Percentiles rank a stretch among this genome's conserved stretches.
Evolutionary conservation across 2,797 vertebrate genomes (phyloP).

Genomic region (Austrolebias charrua): DNA sequence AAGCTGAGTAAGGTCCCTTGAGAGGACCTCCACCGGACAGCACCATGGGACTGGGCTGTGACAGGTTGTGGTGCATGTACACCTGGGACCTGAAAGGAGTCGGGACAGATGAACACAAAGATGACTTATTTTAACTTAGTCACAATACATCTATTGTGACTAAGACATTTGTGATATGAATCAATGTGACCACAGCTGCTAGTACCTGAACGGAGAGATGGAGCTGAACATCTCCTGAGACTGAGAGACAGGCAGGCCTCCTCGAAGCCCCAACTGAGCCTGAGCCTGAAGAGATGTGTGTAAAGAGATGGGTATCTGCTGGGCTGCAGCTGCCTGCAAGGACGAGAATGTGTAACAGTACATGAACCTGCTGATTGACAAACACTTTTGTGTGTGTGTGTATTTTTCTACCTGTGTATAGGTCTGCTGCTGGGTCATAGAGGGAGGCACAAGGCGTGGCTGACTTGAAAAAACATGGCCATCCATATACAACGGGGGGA

Average conservation of each 20-base stretch:
- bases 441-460: constrained; percentile 92
- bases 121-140: too few relatives aligned
- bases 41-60: constrained; percentile 94
- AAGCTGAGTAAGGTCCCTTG: constrained; percentile 93
- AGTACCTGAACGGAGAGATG: constrained; percentile 93
- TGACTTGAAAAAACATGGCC: constrained; percentile 96
- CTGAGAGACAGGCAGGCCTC: constrained; percentile 95
- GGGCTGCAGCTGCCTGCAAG: constrained; percentile 89
- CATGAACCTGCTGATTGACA: constrained; percentile 13
- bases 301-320: constrained; percentile 97
- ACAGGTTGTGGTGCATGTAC: constrained; percentile 98
- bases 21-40: constrained; percentile 91
- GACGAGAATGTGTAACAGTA: constrained; percentile 13
- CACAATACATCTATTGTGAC: neutral
- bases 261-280: constrained; percentile 93
- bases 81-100: constrained; percentile 88
- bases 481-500: constrained; percentile 94
- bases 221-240: constrained; percentile 98
- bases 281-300: constrained; percentile 98
- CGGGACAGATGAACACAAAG: neutral
- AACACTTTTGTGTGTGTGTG: neutral
- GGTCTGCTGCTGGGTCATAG: constrained; percentile 95
- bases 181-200: neutral
- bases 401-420: constrained; percentile 88
- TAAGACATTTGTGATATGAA: neutral